Percentiles rank a stretch among this genome's conserved stretches.
Conservation (phyloP, 2,797 vertebrate genomes). For the Vespertilio murinus region DNA sequence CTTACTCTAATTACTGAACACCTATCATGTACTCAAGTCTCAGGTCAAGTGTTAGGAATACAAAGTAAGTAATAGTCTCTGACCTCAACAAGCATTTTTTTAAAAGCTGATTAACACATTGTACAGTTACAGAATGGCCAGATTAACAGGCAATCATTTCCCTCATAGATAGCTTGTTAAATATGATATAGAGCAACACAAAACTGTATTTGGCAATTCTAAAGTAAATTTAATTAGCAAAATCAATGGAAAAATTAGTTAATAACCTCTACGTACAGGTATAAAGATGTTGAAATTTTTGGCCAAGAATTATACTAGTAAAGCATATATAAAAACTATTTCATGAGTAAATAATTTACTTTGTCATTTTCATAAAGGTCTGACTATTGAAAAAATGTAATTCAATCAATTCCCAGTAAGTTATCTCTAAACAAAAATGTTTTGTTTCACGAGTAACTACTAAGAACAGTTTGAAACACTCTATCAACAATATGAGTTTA, state of each 20-base stretch:
- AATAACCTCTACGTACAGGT: background rate
- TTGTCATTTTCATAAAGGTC: background rate
- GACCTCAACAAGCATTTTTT: background rate
- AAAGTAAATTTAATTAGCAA: slow-evolving; percentile 38
- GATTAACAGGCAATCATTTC: background rate
- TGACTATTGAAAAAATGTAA: slow-evolving; percentile 10
- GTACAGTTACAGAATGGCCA: background rate
- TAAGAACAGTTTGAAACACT: background rate
- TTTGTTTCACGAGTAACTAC: background rate
- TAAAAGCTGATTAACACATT: background rate
- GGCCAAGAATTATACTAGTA: background rate
- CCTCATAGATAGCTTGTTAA: background rate
- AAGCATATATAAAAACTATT: slow-evolving; percentile 2
- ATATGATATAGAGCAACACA: slow-evolving; percentile 36
- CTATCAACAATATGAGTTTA: background rate
- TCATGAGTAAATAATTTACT: slow-evolving; percentile 47
- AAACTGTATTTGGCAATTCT: slow-evolving; percentile 6
- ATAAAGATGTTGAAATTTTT: slow-evolving; percentile 17
- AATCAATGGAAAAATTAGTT: background rate
- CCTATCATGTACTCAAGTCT: background rate
- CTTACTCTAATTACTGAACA: slow-evolving; percentile 7
- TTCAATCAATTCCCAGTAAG: background rate
- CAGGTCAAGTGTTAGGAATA: background rate
- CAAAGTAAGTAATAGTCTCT: background rate
- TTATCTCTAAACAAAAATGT: background rate